Evolutionary conservation across 1,140 invertebrate genomes (phyloP), one percentile per base, ranked within the genome.

Genomic region (Drosophila kepulauana): DNA sequence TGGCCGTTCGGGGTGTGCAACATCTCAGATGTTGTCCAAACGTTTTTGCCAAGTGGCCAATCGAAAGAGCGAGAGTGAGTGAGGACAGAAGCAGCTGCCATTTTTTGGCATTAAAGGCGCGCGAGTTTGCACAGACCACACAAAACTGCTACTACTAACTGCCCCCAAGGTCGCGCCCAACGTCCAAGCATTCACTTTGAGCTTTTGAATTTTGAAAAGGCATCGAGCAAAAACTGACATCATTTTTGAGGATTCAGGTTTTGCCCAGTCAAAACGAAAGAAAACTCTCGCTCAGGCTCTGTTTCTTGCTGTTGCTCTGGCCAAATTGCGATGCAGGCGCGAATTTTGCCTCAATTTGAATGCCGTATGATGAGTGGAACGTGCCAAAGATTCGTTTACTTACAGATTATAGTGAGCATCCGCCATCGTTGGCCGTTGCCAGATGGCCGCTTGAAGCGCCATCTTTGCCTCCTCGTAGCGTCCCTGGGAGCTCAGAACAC

Each of bases 391-490:
- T 75, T 65, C 66, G 72, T 78, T 87, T 94, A 98, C 98, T 98
- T 94, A 99, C 98, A 99, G 94, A 94, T 99, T 99, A 93, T 98
- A 99, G 94, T 98, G 97, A 45, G 98, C 97, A 93, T 99, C 98
- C 56, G 98, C 98, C 98, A 98, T 98, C 93, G 98, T 98, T 66
- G 96, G 95, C 91, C 97, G 95, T 94, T 97, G 95, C 67, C 95
- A 94, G 25, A 99, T 94, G 59, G 98, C 98, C 92, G 95, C 95
- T 84, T 96, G 94, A 91, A 98, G 98, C 25, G 97, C 97, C 87
- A 94, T 94, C 93, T 98, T 97, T 0, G 98, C 98, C 93, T 98
- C 97, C 49, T 94, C 94, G 46, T 95, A 94, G 75, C 96, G 94
- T 58, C 97, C 97, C 91, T 97, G 96, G 41, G 95, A 95, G 92